Percentiles rank a stretch among this genome's conserved stretches.
Conservation (phyloP, 2,113 vertebrate genomes). For the Passer domesticus region DNA sequence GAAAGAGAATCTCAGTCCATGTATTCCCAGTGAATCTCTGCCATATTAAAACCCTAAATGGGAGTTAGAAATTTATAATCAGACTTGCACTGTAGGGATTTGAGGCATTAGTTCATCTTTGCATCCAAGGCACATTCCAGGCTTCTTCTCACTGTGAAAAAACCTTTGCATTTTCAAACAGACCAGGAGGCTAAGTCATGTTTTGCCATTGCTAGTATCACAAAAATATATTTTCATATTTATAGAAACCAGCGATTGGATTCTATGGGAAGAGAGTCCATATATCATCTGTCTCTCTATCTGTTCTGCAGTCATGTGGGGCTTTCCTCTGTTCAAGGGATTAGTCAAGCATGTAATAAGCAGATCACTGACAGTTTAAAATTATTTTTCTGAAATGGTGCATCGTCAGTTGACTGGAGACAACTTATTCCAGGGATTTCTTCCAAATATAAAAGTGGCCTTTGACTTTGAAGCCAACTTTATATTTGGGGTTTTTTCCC, state of each 20-base stretch:
- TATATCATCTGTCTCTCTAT: not conserved
- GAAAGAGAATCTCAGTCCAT: not conserved
- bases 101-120: not conserved
- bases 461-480: not conserved
- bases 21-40: conserved; percentile 24
- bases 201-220: not conserved
- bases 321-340: conserved; percentile 11
- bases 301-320: not conserved
- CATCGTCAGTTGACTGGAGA: not conserved
- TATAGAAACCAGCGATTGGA: not conserved
- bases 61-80: conserved; percentile 19
- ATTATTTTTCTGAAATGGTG: not conserved
- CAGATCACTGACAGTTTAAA: conserved; percentile 24
- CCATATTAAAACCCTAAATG: not conserved
- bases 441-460: not conserved
- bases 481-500: not conserved
- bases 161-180: conserved; percentile 16
- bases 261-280: not conserved
- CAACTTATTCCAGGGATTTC: not conserved
- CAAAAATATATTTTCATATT: conserved; percentile 17
- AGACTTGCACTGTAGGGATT: not conserved
- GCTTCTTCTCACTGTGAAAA: not conserved
- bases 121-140: not conserved
- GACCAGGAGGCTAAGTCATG: not conserved
- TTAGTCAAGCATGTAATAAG: conserved; percentile 38